Percentiles rank a stretch among this genome's conserved stretches.
Conservation (phyloP, 2,888 invertebrate species). For the Augiades crinisus region DNA sequence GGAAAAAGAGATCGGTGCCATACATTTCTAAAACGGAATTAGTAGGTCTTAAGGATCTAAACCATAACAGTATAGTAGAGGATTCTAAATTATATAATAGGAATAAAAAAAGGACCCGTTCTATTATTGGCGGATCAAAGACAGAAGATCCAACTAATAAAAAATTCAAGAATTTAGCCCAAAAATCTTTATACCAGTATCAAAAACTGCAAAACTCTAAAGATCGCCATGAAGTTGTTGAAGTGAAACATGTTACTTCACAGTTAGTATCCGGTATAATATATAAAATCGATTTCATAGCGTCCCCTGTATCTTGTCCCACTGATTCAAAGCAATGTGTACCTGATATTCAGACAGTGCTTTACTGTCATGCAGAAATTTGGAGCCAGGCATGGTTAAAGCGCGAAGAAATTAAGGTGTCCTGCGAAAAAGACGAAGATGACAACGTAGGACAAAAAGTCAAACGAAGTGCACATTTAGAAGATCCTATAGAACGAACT, state of each 20-base stretch:
- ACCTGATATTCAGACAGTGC: slow-evolving; percentile 31
- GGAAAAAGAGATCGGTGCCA: slow-evolving; percentile 39
- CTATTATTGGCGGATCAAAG: background rate
- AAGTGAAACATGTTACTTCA: slow-evolving; percentile 44
- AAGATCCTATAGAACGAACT: slow-evolving; percentile 32
- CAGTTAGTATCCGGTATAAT: slow-evolving; percentile 46
- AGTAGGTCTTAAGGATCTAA: too few species aligned
- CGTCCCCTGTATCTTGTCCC: slow-evolving; percentile 39
- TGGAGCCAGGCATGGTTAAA: slow-evolving; percentile 80
- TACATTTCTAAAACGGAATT: too few species aligned
- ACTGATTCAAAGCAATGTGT: slow-evolving; percentile 32
- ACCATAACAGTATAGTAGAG: too few species aligned
- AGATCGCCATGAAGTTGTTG: slow-evolving; percentile 39
- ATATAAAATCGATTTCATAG: slow-evolving; percentile 48
- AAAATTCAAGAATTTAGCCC: slow-evolving; percentile 43
- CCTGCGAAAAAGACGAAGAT: slow-evolving; percentile 43
- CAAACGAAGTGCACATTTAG: slow-evolving; percentile 13
- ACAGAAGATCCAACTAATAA: slow-evolving; percentile 33
- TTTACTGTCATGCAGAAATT: slow-evolving; percentile 68
- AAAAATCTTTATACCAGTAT: slow-evolving; percentile 45
- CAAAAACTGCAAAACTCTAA: slow-evolving; percentile 33
- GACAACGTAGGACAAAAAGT: slow-evolving; percentile 27
- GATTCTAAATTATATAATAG: too few species aligned
- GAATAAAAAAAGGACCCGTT: background rate
- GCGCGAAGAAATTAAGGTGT: slow-evolving; percentile 51